phyloP scores from a whole-genome alignment of 2,797 vertebrate genomes.

The Notamacropus eugenii region DNA sequence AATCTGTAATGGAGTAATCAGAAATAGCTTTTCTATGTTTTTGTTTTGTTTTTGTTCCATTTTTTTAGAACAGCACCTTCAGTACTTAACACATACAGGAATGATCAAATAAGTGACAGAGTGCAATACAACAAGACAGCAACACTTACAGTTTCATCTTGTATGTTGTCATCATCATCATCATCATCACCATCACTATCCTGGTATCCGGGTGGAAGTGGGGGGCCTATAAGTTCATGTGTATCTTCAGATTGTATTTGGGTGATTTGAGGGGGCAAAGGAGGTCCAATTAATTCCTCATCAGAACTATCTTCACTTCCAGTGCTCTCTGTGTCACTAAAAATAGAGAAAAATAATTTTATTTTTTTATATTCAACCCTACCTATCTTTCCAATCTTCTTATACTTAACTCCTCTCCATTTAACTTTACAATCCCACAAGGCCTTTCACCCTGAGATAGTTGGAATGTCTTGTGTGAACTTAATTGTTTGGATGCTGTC shows the following conservation, averaged over 20 bases:
- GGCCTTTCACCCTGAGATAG: not conserved
- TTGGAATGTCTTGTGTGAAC: not conserved
- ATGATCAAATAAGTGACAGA: not conserved
- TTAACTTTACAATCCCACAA: not conserved
- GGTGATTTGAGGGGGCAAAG: constrained; percentile 79
- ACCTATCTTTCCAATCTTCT: constrained; percentile 14
- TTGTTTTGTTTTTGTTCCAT: not conserved
- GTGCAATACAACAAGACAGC: not conserved
- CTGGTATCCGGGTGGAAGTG: constrained; percentile 88
- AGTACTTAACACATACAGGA: not conserved
- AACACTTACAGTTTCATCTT: constrained; percentile 86
- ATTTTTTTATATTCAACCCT: not conserved
- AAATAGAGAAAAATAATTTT: constrained; percentile 68
- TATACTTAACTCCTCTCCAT: not conserved
- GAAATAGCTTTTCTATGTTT: not conserved
- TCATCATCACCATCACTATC: constrained; percentile 79
- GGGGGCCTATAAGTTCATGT: constrained; percentile 86
- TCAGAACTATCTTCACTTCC: constrained; percentile 86
- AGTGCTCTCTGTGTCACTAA: constrained; percentile 73
- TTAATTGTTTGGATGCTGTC: not conserved
- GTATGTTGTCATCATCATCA: constrained; percentile 83
- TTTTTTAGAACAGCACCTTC: not conserved
- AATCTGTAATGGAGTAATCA: not conserved
- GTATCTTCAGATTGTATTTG: constrained; percentile 63
- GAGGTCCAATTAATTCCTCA: constrained; percentile 89